Percentiles rank a stretch among this genome's conserved stretches.
These are phyloP conservation scores for Microcaecilia unicolor DNA, from an alignment of 2,797 vertebrate genomes.

Conservation along the genomic window DNA sequence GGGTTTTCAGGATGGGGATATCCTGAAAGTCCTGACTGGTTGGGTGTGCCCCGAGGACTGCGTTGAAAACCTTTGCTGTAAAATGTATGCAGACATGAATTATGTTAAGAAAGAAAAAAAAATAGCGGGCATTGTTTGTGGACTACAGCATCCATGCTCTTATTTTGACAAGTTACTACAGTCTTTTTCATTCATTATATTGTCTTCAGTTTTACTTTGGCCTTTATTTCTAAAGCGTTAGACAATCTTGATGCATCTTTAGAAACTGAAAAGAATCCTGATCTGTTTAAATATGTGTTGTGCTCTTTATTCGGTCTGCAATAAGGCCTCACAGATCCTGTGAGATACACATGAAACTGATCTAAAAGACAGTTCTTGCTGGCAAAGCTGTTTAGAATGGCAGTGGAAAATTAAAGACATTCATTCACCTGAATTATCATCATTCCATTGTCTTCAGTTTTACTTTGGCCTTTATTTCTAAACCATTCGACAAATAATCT, in stretches of 20 bases:
- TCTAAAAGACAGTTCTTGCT: not conserved
- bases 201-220: conserved; percentile 17
- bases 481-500: conserved; percentile 19
- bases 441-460: too few species aligned
- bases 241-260: conserved; percentile 7
- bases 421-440: conserved; percentile 3
- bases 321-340: conserved; percentile 22
- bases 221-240: conserved; percentile 19
- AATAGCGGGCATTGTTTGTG: too few species aligned
- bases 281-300: not conserved
- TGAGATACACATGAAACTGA: conserved; percentile 20
- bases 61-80: too few species aligned
- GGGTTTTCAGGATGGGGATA: too few species aligned
- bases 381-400: conserved; percentile 10
- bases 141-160: conserved; percentile 1
- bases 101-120: too few species aligned
- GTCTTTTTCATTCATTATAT: conserved; percentile 15
- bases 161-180: conserved; percentile 11
- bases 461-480: conserved; percentile 19
- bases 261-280: conserved; percentile 13
- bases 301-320: conserved; percentile 9
- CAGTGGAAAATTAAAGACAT: conserved; percentile 14
- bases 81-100: too few species aligned
- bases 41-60: too few species aligned
- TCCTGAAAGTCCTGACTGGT: too few species aligned